Evolutionary conservation across 2,888 invertebrate genomes (phyloP).

Genomic region (Nemotelus nigrinus): DNA sequence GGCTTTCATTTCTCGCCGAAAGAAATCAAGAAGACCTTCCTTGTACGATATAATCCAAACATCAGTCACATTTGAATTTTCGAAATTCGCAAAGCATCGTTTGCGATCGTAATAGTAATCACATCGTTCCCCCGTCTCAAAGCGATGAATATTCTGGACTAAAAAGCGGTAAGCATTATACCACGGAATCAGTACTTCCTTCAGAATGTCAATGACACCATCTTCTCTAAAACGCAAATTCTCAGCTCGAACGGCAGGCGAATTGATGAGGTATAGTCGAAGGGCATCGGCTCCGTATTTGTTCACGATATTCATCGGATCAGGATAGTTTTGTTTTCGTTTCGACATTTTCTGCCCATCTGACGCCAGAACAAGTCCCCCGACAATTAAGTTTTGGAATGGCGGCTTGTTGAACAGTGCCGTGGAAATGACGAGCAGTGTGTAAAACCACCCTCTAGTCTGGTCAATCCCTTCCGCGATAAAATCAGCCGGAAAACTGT

Average conservation of each 20-base stretch:
- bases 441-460: constrained; percentile 99
- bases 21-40: constrained; percentile 88
- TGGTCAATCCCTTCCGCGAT: constrained; percentile 99
- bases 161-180: constrained; percentile 92
- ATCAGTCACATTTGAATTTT: constrained; percentile 80
- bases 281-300: constrained; percentile 98
- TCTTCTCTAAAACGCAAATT: constrained; percentile 96
- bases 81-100: constrained; percentile 52
- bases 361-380: constrained; percentile 91
- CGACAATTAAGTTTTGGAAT: constrained; percentile 96
- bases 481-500: constrained; percentile 96
- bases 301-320: constrained; percentile 88
- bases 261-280: constrained; percentile 94
- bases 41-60: constrained; percentile 97
- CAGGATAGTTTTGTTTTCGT: constrained; percentile 98
- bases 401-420: constrained; percentile 95
- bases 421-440: constrained; percentile 93
- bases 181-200: constrained; percentile 98
- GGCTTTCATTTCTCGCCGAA: constrained; percentile 91
- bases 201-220: constrained; percentile 94
- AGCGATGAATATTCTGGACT: constrained; percentile 89
- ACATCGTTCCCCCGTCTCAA: constrained; percentile 73
- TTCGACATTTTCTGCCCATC: constrained; percentile 99
- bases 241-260: constrained; percentile 97
- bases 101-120: constrained; percentile 70